These are phyloP conservation scores for Griposia aprilina DNA, from an alignment of 2,888 invertebrate species.

Conservation along the genomic window DNA sequence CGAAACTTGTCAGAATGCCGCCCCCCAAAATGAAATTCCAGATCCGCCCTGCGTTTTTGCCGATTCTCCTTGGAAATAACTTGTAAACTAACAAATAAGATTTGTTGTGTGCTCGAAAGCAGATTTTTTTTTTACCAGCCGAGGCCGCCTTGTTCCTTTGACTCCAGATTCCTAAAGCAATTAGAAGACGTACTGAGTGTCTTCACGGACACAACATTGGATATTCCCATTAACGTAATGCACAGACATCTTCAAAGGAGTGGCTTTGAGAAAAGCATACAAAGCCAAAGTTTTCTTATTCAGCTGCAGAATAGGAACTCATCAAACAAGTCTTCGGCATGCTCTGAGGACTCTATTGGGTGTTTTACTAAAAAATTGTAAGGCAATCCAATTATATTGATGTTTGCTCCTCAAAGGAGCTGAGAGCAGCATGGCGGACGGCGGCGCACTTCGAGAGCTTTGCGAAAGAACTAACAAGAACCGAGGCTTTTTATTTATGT, in stretches of 20 bases:
- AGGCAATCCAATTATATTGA: constrained; percentile 87
- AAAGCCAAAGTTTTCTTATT: constrained; percentile 54
- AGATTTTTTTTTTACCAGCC: too few relatives aligned
- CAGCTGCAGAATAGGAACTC: constrained; percentile 46
- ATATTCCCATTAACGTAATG: constrained; percentile 57
- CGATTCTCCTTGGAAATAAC: too few relatives aligned
- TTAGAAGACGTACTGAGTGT: constrained; percentile 14
- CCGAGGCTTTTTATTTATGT: constrained; percentile 74
- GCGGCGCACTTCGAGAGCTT: constrained; percentile 72
- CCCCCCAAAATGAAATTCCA: too few relatives aligned
- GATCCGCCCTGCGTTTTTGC: too few relatives aligned
- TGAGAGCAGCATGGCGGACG: constrained; percentile 71
- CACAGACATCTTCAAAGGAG: constrained; percentile 56
- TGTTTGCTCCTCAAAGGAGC: constrained; percentile 82
- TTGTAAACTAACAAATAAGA: too few relatives aligned
- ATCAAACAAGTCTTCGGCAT: constrained; percentile 48
- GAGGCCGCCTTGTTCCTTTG: not conserved
- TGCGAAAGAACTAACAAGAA: constrained; percentile 68
- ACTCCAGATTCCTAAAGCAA: constrained; percentile 19
- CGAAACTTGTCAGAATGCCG: too few relatives aligned
- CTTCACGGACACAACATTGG: constrained; percentile 32
- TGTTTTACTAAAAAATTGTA: constrained; percentile 76
- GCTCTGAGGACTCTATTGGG: constrained; percentile 58
- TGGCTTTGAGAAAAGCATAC: constrained; percentile 33
- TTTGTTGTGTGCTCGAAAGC: too few relatives aligned